Base-by-base conservation (phyloP, 1,140 invertebrate genomes). In the Physella acuta region DNA sequence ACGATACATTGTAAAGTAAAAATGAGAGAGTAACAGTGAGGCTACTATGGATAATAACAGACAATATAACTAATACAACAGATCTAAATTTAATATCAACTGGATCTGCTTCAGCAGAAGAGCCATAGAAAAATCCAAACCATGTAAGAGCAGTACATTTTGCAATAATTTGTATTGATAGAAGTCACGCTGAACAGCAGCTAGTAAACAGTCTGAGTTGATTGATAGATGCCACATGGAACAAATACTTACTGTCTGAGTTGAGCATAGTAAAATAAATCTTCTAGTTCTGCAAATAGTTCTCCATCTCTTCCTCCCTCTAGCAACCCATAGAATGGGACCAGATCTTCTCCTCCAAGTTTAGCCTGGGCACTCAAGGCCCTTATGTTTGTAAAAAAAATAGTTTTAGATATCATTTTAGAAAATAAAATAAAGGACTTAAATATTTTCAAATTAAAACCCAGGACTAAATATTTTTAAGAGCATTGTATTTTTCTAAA, bases 261-360 rank as follows among this genome's bases (percentile, higher is more conserved):
- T 84, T 92, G 90, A 70, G 90, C 88, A 81, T 90, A 91, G 81
- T 91, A 91, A 81, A 92, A 92, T 44, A 90, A 83, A 75, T 91
- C 89, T 68, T 90, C 83, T 61, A 92, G 88, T 81, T 91, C 90
- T 34, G 88, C 87, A 70, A 91, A 89, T 28, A 91, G 82, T 86
- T 89, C 90, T 24, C 90, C 90, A 26, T 84, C 81, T 55, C 82
- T 66, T 16, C 86, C 86, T 20, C 85, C 85, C 31, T 85, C 82
- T 62, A 87, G 65, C 28, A 85, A 75, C 33, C 80, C 82, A 72
- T 86, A 86, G 73, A 86, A 87, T 44, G 86, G 86, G 20, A 82
- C 78, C 44, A 86, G 72, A 71, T 85, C 84, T 72, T 81, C 77
- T 30, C 85, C 85, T 44, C 85, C 85, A 26, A 86, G 73, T n/a